A percentile compares a stretch with the other conserved stretches of the same genome.
Conservation (phyloP, 2,797 vertebrate species). For the Gephyroberyx darwinii region DNA sequence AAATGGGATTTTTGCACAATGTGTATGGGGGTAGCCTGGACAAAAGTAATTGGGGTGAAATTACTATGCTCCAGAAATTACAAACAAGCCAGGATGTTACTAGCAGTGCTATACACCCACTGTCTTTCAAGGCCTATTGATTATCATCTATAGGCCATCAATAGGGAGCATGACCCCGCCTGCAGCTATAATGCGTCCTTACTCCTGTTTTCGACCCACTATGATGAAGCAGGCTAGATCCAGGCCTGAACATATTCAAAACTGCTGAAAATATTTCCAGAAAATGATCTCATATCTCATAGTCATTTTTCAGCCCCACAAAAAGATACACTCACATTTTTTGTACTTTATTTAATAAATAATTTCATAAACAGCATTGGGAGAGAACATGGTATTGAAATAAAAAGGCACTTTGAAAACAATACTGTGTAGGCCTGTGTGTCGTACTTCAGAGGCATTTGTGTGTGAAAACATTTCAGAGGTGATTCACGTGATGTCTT, state of each 20-base stretch:
- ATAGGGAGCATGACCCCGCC: no score
- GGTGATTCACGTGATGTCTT: slow-evolving; percentile 41
- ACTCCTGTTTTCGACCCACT: no score
- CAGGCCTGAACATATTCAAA: background rate
- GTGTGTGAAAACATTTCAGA: slow-evolving; percentile 53
- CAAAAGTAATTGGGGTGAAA: no score
- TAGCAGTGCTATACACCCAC: no score
- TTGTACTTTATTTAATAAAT: slow-evolving; percentile 82
- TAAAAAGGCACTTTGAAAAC: slow-evolving; percentile 78
- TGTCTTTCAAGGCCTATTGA: no score
- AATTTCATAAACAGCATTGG: slow-evolving; percentile 74
- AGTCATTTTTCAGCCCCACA: background rate
- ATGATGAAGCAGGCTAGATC: no score
- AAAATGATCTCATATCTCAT: background rate
- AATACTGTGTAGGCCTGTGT: slow-evolving; percentile 63
- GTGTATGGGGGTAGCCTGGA: no score
- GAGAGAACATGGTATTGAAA: slow-evolving; percentile 70
- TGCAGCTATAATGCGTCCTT: no score
- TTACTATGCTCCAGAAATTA: no score
- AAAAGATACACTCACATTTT: slow-evolving; percentile 29
- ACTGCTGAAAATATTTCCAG: background rate
- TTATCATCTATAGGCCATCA: no score
- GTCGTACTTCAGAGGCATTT: slow-evolving; percentile 55
- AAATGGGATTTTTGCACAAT: no score
- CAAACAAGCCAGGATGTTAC: no score